Percentiles rank a stretch among this genome's conserved stretches.
phyloP scores from a whole-genome alignment of 2,888 invertebrate genomes.

The Ischnura elegans region DNA sequence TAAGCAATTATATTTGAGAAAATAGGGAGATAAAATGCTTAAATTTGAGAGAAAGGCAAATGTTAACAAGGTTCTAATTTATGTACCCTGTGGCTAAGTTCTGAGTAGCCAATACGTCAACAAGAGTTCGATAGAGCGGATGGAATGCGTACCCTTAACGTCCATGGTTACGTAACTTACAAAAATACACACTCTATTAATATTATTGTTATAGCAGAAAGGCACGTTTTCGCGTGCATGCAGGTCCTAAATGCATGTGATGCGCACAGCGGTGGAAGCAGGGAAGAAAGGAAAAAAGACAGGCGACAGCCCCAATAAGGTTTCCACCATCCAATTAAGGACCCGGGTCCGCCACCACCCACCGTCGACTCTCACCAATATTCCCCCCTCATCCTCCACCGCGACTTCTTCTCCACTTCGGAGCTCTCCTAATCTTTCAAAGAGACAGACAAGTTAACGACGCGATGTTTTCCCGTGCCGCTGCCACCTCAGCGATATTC shows the following conservation, averaged over 20 bases:
- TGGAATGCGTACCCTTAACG: no score
- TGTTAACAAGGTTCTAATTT: no score
- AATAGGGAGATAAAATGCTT: no score
- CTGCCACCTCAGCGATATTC: slow-evolving; percentile 38
- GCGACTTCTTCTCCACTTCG: neutral
- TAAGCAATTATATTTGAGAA: no score
- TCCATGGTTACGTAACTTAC: no score
- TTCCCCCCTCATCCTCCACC: neutral
- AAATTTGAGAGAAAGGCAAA: no score
- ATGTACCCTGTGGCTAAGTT: no score
- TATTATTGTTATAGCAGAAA: no score
- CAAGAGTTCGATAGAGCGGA: no score
- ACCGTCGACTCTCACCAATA: no score
- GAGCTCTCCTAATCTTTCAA: slow-evolving; percentile 34
- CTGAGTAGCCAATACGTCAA: no score
- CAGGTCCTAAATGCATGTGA: neutral
- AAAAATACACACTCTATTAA: no score
- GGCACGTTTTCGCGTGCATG: neutral
- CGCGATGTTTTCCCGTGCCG: neutral
- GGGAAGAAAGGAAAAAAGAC: neutral
- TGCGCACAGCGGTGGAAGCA: neutral
- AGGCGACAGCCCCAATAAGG: slow-evolving; percentile 31
- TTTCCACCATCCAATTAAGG: slow-evolving; percentile 59
- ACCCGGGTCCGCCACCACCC: neutral
- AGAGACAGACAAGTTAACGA: neutral